Evolutionary conservation across 1,140 invertebrate species (phyloP).

Genomic region (Drosophila athabasca): DNA sequence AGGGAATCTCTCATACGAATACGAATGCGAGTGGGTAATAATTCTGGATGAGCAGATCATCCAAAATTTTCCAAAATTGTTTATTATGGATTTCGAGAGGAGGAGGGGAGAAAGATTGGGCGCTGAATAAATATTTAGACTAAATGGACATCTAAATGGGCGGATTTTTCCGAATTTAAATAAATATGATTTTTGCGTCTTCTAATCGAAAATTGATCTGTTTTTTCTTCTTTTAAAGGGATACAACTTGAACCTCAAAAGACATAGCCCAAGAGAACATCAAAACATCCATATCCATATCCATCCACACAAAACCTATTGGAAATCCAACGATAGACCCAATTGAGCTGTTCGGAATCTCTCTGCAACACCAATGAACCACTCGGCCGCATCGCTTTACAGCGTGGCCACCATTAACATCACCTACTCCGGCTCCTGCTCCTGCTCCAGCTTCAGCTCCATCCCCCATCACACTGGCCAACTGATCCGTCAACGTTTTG

Average conservation of each 20-base stretch:
- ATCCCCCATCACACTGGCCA: constrained; percentile 54
- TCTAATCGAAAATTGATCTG: not conserved
- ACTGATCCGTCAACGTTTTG: constrained; percentile 54
- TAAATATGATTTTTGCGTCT: constrained; percentile 20
- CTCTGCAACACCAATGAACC: constrained; percentile 76
- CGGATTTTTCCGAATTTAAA: constrained; percentile 14
- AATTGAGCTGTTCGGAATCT: constrained; percentile 30
- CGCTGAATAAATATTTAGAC: constrained; percentile 60
- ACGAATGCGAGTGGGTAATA: constrained; percentile 12
- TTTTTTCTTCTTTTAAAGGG: constrained; percentile 42
- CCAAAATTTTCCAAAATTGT: constrained; percentile 8
- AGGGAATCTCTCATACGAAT: constrained; percentile 10
- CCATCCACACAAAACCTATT: constrained; percentile 5
- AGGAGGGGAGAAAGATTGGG: not conserved
- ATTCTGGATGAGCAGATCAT: not conserved
- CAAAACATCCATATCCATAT: not conserved
- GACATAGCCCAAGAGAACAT: constrained; percentile 38
- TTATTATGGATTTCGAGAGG: constrained; percentile 9
- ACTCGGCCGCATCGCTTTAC: constrained; percentile 68
- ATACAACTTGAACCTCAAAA: constrained; percentile 63
- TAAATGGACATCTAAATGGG: constrained; percentile 16
- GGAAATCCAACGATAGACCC: constrained; percentile 15
- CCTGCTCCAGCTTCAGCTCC: constrained; percentile 29
- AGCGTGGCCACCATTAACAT: constrained; percentile 73
- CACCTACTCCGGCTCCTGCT: constrained; percentile 33